A percentile compares a stretch with the other conserved stretches of the same genome.
Evolutionary conservation across 2,888 invertebrate genomes (phyloP).

Genomic region (Mayetiola destructor): DNA sequence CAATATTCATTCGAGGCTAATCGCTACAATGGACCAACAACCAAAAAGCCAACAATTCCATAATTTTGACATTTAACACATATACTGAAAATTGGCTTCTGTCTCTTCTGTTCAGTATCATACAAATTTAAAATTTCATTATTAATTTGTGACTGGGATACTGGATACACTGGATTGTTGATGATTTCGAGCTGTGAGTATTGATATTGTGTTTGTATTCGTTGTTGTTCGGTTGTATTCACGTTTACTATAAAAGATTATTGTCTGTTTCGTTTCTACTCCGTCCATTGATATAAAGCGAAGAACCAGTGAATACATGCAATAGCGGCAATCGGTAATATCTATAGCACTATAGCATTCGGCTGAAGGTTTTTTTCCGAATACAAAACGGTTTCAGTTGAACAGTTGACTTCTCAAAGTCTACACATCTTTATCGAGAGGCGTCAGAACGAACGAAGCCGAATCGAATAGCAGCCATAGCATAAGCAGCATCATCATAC

Average conservation of each 20-base stretch:
- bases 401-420: constrained; percentile 11
- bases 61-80: too few relatives aligned
- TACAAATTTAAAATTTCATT: too few relatives aligned
- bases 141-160: too few relatives aligned
- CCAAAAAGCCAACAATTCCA: too few relatives aligned
- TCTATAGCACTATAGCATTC: background rate
- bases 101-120: too few relatives aligned
- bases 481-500: background rate
- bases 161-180: too few relatives aligned
- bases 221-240: too few relatives aligned
- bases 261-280: background rate
- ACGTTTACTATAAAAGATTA: background rate
- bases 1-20: too few relatives aligned
- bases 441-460: background rate
- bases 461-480: background rate
- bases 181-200: too few relatives aligned
- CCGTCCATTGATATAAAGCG: background rate
- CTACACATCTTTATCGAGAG: background rate
- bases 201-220: too few relatives aligned
- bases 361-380: background rate
- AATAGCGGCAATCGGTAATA: constrained; percentile 5
- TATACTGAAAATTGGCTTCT: too few relatives aligned
- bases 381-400: constrained; percentile 13
- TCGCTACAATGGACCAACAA: too few relatives aligned
- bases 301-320: background rate